Percentiles rank a stretch among this genome's conserved stretches.
phyloP scores from a whole-genome alignment of 2,888 invertebrate genomes.

The Nephrotoma guestfalica region DNA sequence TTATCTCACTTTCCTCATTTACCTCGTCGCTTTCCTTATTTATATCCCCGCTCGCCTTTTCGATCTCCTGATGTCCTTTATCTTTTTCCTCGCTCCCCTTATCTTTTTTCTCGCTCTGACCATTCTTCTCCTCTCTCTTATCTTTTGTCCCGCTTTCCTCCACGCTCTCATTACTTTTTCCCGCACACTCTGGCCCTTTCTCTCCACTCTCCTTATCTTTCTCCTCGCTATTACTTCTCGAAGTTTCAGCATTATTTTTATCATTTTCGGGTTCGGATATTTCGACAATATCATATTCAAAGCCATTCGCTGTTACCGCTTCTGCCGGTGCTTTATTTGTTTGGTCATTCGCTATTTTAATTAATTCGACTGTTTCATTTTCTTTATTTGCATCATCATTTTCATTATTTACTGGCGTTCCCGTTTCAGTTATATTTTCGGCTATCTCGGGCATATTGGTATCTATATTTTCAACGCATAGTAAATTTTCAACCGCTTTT shows the following conservation, averaged over 20 bases:
- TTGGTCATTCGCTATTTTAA: not conserved
- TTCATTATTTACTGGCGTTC: not conserved
- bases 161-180: not conserved
- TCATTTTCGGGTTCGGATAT: not conserved
- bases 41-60: no score
- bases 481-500: not conserved
- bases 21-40: no score
- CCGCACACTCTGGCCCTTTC: not conserved
- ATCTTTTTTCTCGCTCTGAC: not conserved
- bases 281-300: not conserved
- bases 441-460: not conserved
- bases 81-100: not conserved
- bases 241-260: not conserved
- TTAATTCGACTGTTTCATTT: not conserved
- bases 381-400: not conserved
- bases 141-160: not conserved
- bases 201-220: not conserved
- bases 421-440: not conserved
- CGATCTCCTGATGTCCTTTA: no score
- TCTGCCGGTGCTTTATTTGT: not conserved
- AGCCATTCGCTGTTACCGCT: not conserved
- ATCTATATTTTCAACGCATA: not conserved
- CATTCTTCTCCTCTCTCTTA: not conserved
- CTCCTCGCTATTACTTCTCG: not conserved
- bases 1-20: not conserved